Evolutionary conservation across 2,888 invertebrate species (phyloP), one percentile per base, ranked within the genome.

Genomic region (Panzeria rudis): DNA sequence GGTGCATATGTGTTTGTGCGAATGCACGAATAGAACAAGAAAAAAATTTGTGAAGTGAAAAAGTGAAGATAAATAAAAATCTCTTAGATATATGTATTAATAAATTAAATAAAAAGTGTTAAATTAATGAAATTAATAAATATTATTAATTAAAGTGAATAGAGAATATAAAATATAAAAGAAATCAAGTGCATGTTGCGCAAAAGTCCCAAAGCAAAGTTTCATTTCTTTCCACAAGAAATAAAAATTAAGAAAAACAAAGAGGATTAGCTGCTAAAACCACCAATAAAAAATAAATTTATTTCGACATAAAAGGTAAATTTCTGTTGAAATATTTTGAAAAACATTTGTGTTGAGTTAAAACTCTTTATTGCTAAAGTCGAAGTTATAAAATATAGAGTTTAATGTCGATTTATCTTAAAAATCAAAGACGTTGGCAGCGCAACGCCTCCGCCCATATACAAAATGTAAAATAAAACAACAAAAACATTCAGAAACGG

Each of bases 21-120:
- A 82, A 71, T 87, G 84, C 82, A 84, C 86, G 87, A 87, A 86
- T 87, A 87, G 87, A 89, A 87, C 64, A 86, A 87, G 88, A 84
- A 85, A 84, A 87, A 86, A 88, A 54, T 83, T 66, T 87, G 72
- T 84, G 82, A 87, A 87, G 83, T 87, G 72, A 84, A 87, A 72
- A 80, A 76, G 59, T 72, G 38, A 77, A 71, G 54, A 56, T 59
- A 56, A 50, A 72, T 47, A 38, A 32, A 66, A 59, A 84, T 66
- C 86, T 86, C 83, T 84, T 83, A 52, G 68, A 82, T 20, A 79
- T 87, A 83, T 76, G 62, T 71, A 75, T 79, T 76, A 84, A 32
- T 38, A 85, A 83, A 78, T n/a, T 75, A 66, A 72, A 64, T 76
- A 23, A 71, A 75, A 68, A 62, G 23, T 50, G 9, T 44, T 59